Percentiles rank a stretch among this genome's conserved stretches.
These are phyloP conservation scores for Empis stercorea DNA, from an alignment of 2,888 invertebrate genomes.

Conservation along the genomic window DNA sequence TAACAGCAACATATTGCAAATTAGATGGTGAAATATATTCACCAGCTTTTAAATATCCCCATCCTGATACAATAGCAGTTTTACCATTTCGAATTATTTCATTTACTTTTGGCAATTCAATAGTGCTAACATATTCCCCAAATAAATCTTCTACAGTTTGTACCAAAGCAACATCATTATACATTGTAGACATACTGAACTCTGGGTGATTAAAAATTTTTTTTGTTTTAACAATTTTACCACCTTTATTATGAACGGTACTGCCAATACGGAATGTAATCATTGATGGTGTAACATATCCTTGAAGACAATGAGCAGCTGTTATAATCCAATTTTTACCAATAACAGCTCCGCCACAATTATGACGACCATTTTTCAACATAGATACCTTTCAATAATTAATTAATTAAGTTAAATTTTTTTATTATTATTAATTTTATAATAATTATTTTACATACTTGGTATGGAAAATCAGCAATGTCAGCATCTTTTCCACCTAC, in stretches of 20 bases:
- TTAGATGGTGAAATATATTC: not conserved
- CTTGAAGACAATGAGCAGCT: not conserved
- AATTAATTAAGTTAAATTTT: too few species aligned
- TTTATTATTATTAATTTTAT: constrained; percentile 2
- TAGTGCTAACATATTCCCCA: too few species aligned
- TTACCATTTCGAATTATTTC: not conserved
- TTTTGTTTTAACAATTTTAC: too few species aligned
- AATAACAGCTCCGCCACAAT: not conserved
- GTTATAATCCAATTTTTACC: not conserved
- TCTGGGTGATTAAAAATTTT: too few species aligned
- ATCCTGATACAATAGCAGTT: not conserved
- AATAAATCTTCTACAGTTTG: too few species aligned
- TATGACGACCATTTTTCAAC: not conserved
- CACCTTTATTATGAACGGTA: too few species aligned
- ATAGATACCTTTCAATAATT: not conserved
- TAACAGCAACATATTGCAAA: not conserved
- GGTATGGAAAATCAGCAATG: not conserved
- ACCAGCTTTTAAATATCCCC: not conserved
- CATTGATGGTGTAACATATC: not conserved
- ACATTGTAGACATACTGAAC: too few species aligned
- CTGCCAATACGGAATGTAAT: too few species aligned
- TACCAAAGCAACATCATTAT: too few species aligned
- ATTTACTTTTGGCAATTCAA: too few species aligned
- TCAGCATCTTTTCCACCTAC: not conserved
- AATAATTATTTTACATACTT: not conserved